Conservation (phyloP, 2,888 invertebrate genomes). For the Eumacrocentrus americanus region DNA sequence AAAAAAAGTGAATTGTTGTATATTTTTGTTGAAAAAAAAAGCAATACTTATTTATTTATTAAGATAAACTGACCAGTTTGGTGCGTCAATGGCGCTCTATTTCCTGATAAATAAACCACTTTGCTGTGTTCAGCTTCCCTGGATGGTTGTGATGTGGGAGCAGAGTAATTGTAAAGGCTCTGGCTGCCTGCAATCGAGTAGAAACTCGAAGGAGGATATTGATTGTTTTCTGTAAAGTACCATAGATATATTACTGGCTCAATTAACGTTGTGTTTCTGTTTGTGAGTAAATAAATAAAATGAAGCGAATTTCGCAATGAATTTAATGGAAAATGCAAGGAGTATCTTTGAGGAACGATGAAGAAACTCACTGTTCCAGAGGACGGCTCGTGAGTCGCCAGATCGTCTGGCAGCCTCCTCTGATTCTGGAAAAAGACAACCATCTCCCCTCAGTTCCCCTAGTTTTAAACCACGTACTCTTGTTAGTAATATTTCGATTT, state of each 20-base stretch:
- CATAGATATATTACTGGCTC: slow-evolving; percentile 5
- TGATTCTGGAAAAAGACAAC: slow-evolving; percentile 66
- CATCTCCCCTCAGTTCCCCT: slow-evolving; percentile 45
- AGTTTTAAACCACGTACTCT: slow-evolving; percentile 39
- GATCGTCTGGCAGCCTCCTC: slow-evolving; percentile 82
- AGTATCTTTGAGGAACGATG: slow-evolving; percentile 1
- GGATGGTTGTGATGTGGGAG: slow-evolving; percentile 51
- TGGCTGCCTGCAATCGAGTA: slow-evolving; percentile 55
- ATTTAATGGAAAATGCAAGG: neutral
- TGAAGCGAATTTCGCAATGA: too few species aligned
- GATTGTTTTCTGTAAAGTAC: slow-evolving; percentile 54
- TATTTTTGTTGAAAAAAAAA: neutral
- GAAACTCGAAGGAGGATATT: slow-evolving; percentile 59
- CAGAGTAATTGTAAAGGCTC: slow-evolving; percentile 59
- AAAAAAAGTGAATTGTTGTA: slow-evolving; percentile 1
- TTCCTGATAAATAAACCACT: slow-evolving; percentile 53
- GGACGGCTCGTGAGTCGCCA: slow-evolving; percentile 79
- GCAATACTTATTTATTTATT: slow-evolving; percentile 22
- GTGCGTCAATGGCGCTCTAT: slow-evolving; percentile 50
- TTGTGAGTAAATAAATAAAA: neutral
- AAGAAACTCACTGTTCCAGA: slow-evolving; percentile 81
- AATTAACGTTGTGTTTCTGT: too few species aligned
- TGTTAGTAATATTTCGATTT: slow-evolving; percentile 23
- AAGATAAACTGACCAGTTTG: slow-evolving; percentile 46
- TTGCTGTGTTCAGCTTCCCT: slow-evolving; percentile 55